A percentile compares a stretch with the other conserved stretches of the same genome.
These are phyloP conservation scores for Anolis carolinensis DNA, from an alignment of 2,113 vertebrate species.

Conservation along the genomic window DNA sequence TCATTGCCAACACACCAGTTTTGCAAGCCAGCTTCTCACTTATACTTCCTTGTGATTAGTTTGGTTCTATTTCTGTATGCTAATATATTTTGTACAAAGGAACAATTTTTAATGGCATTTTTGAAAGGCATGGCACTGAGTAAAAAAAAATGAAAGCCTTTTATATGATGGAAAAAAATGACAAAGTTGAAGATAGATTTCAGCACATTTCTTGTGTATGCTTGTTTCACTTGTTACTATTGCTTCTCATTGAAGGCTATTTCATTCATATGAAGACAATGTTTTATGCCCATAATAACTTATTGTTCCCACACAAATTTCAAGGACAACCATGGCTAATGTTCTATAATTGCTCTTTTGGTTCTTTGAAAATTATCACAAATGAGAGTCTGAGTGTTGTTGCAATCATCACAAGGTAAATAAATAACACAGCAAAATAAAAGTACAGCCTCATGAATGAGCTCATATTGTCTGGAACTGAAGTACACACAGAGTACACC, in stretches of 20 bases:
- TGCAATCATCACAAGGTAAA: not conserved
- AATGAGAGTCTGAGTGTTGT: not conserved
- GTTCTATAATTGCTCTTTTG: not conserved
- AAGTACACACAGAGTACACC: not conserved
- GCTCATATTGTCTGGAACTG: not conserved
- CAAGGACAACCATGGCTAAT: not conserved
- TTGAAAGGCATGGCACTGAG: too few species aligned
- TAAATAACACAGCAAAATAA: not conserved
- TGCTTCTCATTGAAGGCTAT: not conserved
- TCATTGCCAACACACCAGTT: not conserved
- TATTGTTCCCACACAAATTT: not conserved
- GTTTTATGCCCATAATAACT: not conserved
- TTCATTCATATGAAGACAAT: not conserved
- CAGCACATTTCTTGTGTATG: not conserved
- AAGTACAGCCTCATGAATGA: not conserved
- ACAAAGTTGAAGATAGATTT: not conserved
- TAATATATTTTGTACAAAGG: too few species aligned
- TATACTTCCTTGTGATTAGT: too few species aligned
- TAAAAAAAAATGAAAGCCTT: too few species aligned
- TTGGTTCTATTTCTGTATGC: too few species aligned
- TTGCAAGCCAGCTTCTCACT: not conserved
- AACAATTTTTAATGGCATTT: too few species aligned
- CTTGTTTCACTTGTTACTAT: not conserved
- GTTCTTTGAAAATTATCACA: not conserved
- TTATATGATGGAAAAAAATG: too few species aligned